Conservation (phyloP, 2,797 vertebrate genomes). For the Periophthalmus magnuspinnatus region DNA sequence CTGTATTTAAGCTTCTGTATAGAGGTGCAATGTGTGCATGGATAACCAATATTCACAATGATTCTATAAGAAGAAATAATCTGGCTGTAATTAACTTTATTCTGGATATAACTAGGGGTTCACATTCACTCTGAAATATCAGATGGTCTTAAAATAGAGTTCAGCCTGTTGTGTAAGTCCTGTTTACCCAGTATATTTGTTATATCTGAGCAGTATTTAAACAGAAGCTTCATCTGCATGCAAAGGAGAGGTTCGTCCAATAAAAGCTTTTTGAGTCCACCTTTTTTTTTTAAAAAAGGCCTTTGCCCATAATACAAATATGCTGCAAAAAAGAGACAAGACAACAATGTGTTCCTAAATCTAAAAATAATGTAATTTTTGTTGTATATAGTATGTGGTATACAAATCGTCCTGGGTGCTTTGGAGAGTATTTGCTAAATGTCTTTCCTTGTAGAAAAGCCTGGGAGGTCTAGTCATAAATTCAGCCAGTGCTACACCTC, state of each 20-base stretch:
- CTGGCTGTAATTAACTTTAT: slow-evolving; percentile 54
- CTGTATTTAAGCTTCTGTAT: slow-evolving; percentile 49
- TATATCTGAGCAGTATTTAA: slow-evolving; percentile 11
- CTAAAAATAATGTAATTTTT: not conserved
- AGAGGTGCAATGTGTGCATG: slow-evolving; percentile 57
- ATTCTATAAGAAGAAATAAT: slow-evolving; percentile 43
- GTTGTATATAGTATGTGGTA: not conserved
- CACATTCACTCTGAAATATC: slow-evolving; percentile 7
- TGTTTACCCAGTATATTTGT: not conserved
- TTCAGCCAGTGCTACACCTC: slow-evolving; percentile 36
- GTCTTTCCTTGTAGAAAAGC: slow-evolving; percentile 26
- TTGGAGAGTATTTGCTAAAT: slow-evolving; percentile 1
- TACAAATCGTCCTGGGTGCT: slow-evolving; percentile 12
- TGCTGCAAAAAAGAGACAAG: slow-evolving; percentile 16
- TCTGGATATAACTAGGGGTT: slow-evolving; percentile 23
- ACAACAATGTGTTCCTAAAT: slow-evolving; percentile 4
- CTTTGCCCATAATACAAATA: slow-evolving; percentile 2
- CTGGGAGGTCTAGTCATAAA: slow-evolving; percentile 23
- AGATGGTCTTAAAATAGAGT: not conserved
- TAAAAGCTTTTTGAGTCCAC: slow-evolving; percentile 18
- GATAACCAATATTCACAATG: slow-evolving; percentile 46
- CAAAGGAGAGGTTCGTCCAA: slow-evolving; percentile 2
- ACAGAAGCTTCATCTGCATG: slow-evolving; percentile 14
- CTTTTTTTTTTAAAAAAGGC: slow-evolving; percentile 12
- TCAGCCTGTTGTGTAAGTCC: too few relatives aligned